Evolutionary conservation across 2,797 vertebrate species (phyloP).

Genomic region (Gymnothorax reevesii): DNA sequence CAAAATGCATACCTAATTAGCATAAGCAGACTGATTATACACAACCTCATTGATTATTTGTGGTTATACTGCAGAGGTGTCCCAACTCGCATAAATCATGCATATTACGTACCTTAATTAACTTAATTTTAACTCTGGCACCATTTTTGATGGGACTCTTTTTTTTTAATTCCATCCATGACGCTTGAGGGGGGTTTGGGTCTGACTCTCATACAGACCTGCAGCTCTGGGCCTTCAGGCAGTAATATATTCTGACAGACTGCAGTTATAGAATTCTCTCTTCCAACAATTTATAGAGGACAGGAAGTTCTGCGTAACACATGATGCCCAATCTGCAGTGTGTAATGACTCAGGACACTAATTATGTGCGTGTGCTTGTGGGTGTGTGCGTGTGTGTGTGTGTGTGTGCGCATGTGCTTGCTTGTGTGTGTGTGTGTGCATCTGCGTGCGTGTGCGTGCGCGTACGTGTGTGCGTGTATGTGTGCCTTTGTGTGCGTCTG

Average conservation of each 20-base stretch:
- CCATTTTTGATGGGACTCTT: no score
- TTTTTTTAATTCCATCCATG: no score
- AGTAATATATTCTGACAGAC: neutral
- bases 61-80: no score
- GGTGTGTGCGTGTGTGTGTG: no score
- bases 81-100: no score
- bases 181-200: no score
- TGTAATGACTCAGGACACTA: neutral
- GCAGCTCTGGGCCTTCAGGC: neutral
- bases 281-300: neutral
- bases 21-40: no score
- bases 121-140: no score
- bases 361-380: neutral
- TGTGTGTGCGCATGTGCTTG: neutral
- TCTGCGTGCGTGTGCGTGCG: neutral
- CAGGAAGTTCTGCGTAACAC: neutral
- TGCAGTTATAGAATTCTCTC: neutral
- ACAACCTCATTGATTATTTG: no score
- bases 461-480: slow-evolving; percentile 24
- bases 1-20: no score
- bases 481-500: neutral
- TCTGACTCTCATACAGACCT: neutral
- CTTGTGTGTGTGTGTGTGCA: neutral
- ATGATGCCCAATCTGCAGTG: neutral
- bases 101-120: no score